Evolutionary conservation across 2,888 invertebrate species (phyloP).

Genomic region (Ophraella communa): DNA sequence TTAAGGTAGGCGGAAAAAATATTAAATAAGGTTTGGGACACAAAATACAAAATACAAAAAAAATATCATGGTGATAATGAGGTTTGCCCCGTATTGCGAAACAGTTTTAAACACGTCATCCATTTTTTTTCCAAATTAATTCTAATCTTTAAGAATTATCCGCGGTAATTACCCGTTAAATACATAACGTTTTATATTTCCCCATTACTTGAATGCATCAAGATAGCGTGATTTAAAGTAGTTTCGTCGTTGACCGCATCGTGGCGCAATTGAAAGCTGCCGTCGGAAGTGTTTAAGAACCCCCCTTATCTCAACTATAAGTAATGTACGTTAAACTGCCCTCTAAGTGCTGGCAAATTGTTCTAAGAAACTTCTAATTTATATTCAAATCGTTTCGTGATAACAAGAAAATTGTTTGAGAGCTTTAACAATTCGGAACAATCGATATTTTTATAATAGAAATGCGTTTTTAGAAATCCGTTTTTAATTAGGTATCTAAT

Average conservation of each 20-base stretch:
- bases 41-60: too few species aligned
- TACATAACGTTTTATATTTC: constrained; percentile 33
- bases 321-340: constrained; percentile 61
- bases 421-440: background rate
- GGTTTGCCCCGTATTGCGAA: too few species aligned
- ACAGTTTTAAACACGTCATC: too few species aligned
- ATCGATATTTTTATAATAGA: too few species aligned
- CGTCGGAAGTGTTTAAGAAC: constrained; percentile 59
- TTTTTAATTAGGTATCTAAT: too few species aligned
- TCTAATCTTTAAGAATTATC: too few species aligned
- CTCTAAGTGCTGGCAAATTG: constrained; percentile 61
- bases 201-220: constrained; percentile 36
- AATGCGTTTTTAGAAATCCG: too few species aligned
- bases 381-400: constrained; percentile 35
- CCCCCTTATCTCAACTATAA: constrained; percentile 57
- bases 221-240: constrained; percentile 45
- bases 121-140: too few species aligned
- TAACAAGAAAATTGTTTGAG: constrained; percentile 1
- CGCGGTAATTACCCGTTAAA: background rate
- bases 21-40: too few species aligned
- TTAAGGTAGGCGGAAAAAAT: too few species aligned
- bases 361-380: constrained; percentile 48
- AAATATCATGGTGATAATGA: too few species aligned
- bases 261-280: constrained; percentile 58
- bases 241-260: constrained; percentile 42